Conservation (phyloP, 2,888 invertebrate species). For the Saturnia pavonia region DNA sequence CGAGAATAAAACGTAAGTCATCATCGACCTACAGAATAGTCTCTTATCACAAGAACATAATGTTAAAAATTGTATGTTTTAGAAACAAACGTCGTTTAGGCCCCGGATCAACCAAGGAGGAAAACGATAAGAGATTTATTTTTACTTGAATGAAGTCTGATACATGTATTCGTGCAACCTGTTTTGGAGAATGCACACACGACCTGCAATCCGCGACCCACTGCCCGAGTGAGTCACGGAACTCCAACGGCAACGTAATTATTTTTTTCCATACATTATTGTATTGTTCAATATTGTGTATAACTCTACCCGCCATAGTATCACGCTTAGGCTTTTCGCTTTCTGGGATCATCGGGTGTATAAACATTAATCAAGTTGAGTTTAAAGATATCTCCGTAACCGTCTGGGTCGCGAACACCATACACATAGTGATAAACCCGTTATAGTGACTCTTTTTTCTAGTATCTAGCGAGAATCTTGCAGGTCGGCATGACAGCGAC, state of each 20-base stretch:
- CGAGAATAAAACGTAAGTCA: not conserved
- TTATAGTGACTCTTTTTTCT: too few relatives aligned
- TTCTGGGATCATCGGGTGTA: too few relatives aligned
- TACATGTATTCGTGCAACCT: slow-evolving; percentile 39
- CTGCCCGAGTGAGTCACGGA: slow-evolving; percentile 63
- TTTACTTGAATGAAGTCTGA: slow-evolving; percentile 34
- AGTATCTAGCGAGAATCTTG: too few relatives aligned
- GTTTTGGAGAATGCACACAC: slow-evolving; percentile 31
- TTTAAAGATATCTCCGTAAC: too few relatives aligned
- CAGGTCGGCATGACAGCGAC: too few relatives aligned
- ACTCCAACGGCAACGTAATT: too few relatives aligned
- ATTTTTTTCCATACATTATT: not conserved
- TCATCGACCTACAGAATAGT: not conserved
- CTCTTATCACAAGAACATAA: rapidly evolving
- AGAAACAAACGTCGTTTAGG: not conserved
- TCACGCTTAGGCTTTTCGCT: too few relatives aligned
- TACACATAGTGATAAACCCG: too few relatives aligned
- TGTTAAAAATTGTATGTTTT: not conserved
- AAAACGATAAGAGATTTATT: slow-evolving; percentile 13
- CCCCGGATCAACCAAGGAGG: not conserved
- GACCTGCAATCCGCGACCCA: slow-evolving; percentile 46
- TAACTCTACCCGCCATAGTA: too few relatives aligned
- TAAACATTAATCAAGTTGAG: too few relatives aligned
- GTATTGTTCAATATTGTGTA: too few relatives aligned
- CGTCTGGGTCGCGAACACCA: too few relatives aligned